Conservation (phyloP, 2,888 invertebrate species). For the Xylota sylvarum region DNA sequence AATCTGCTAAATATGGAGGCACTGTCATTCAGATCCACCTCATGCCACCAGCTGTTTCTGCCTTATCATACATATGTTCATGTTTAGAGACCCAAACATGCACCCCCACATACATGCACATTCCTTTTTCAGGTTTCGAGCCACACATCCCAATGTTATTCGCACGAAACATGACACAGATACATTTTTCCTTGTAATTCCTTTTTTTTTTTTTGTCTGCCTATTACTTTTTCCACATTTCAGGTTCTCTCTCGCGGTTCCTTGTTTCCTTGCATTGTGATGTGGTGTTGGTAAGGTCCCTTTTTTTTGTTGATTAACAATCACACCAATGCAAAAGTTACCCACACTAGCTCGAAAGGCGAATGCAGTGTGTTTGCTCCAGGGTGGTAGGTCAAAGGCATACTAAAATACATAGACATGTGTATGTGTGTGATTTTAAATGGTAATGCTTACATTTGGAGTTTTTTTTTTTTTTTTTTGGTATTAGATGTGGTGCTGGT, state of each 20-base stretch:
- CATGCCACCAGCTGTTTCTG: slow-evolving; percentile 72
- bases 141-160: slow-evolving; percentile 44
- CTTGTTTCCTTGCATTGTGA: slow-evolving; percentile 25
- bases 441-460: slow-evolving; percentile 41
- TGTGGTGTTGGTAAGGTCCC: slow-evolving; percentile 37
- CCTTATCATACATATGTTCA: slow-evolving; percentile 57
- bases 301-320: slow-evolving; percentile 30
- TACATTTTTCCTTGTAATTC: slow-evolving; percentile 33
- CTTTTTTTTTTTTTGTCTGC: slow-evolving; percentile 2
- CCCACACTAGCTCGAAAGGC: slow-evolving; percentile 23
- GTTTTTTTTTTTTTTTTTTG: slow-evolving; percentile 45
- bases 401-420: slow-evolving; percentile 26
- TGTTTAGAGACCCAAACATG: slow-evolving; percentile 32
- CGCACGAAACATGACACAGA: slow-evolving; percentile 69
- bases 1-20: background rate
- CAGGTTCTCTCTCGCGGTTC: slow-evolving; percentile 43
- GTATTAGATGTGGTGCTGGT: slow-evolving; percentile 71
- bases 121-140: slow-evolving; percentile 58
- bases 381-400: slow-evolving; percentile 75
- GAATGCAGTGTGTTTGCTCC: slow-evolving; percentile 22
- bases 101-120: slow-evolving; percentile 29
- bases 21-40: slow-evolving; percentile 38
- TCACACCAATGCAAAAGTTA: slow-evolving; percentile 29
- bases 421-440: slow-evolving; percentile 38
- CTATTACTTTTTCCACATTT: slow-evolving; percentile 44